Base-by-base conservation (phyloP, 1,140 invertebrate genomes). In the Probaryconus sp. region DNA sequence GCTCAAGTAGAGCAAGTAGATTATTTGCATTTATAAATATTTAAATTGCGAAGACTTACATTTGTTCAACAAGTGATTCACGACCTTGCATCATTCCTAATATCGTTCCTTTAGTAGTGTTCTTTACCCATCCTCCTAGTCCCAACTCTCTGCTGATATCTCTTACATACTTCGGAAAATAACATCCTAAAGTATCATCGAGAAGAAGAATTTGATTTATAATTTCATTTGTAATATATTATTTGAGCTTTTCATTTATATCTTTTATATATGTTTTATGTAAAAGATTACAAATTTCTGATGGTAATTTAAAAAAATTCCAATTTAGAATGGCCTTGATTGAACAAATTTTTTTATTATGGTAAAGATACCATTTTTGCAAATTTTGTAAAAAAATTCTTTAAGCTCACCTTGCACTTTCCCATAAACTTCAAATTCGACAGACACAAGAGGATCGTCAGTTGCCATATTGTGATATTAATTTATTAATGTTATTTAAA, bases 61-160 rank as follows among this genome's bases (percentile, higher is more conserved):
- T 94, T 83, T 94, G 91, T 83, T 96, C 93, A 51, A 97, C 88
- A 67, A 91, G 89, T 4, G 90, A 87, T 81, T 94, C 94, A 9
- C 89, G 89, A 14, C 96, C 96, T 87, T 97, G 94, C 83, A 97
- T 90, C 86, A 95, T 95, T 13, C 96, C 96, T 0, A 95, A 88
- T 40, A 97, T 94, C 5, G 95, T 95, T 17, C 95, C 95, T 65
- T 90, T 90, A 83, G 93, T 95, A n/a, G 92, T 92, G 80, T 96
- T 96, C 83, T 96, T 96, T 48, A 97, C 93, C 95, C 95, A 97
- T n/a, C 96, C 96, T 18, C 90, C 91, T 9, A 97, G 89, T 26
- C 91, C 91, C 9, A 94, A 85, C 71, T 92, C 89, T 58, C 91
- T 90, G 18, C 91, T 92, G 53, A 93, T 88, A 77, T 96, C 95